Conservation (phyloP, 1,140 invertebrate species). For the Procambarus virginalis region DNA sequence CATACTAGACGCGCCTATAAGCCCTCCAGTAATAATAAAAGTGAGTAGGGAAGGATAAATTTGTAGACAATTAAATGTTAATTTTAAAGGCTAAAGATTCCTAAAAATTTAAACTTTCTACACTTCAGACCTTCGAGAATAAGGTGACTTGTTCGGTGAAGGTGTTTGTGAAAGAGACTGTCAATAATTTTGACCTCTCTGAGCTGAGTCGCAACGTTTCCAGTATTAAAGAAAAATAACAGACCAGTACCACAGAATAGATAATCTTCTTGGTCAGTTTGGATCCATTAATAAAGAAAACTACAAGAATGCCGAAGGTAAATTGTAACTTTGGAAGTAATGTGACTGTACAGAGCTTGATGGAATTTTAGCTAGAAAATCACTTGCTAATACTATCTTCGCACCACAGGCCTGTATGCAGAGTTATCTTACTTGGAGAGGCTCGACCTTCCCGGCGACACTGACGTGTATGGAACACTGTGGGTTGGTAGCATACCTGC, state of each 20-base stretch:
- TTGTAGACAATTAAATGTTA: too few relatives aligned
- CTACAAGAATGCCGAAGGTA: conserved; percentile 28
- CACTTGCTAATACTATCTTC: not conserved
- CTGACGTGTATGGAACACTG: not conserved
- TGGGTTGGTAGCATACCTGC: conserved; percentile 23
- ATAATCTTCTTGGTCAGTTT: conserved; percentile 18
- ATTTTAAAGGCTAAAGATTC: too few relatives aligned
- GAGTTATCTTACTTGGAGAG: conserved; percentile 26
- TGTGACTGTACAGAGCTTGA: too few relatives aligned
- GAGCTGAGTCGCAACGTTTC: not conserved
- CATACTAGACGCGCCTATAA: too few relatives aligned
- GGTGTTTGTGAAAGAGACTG: not conserved
- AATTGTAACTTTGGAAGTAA: not conserved
- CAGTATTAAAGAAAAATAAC: not conserved
- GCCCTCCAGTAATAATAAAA: too few relatives aligned
- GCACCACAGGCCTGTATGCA: conserved; percentile 12
- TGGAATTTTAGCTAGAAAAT: not conserved
- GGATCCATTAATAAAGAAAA: conserved; percentile 22
- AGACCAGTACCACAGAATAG: not conserved
- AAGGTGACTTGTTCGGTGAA: not conserved
- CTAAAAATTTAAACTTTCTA: too few relatives aligned
- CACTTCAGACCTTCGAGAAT: not conserved
- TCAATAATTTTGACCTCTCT: not conserved
- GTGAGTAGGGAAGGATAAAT: too few relatives aligned
- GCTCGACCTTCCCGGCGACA: not conserved